Percentiles rank a stretch among this genome's conserved stretches.
phyloP scores from a whole-genome alignment of 2,113 vertebrate genomes.

The Protobothrops mucrosquamatus region DNA sequence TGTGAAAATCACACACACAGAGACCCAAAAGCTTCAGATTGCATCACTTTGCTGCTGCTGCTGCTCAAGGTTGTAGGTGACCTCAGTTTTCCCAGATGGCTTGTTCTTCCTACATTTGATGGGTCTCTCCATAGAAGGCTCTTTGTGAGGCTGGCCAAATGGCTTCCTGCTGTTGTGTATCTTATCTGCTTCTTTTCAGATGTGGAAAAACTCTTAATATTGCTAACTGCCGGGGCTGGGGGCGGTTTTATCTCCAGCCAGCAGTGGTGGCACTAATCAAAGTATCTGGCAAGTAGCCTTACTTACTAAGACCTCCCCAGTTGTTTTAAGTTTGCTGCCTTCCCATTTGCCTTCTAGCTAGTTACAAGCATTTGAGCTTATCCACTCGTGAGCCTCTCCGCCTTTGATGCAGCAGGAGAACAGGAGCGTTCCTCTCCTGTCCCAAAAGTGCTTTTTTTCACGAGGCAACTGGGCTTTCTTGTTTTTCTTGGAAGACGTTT shows the following conservation, averaged over 20 bases:
- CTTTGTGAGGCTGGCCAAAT: constrained; percentile 51
- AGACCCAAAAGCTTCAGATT: constrained; percentile 21
- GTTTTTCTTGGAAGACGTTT: too few relatives aligned
- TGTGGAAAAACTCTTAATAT: constrained; percentile 48
- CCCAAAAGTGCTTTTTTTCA: too few relatives aligned
- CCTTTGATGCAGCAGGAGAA: background rate
- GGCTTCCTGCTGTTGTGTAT: constrained; percentile 65
- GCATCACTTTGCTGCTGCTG: constrained; percentile 24
- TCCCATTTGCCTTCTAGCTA: background rate
- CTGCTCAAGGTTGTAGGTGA: constrained; percentile 54
- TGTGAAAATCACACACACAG: constrained; percentile 29
- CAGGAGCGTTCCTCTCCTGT: background rate
- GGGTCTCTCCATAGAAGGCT: constrained; percentile 61
- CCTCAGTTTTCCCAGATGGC: constrained; percentile 68
- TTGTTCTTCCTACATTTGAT: constrained; percentile 60
- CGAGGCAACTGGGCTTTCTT: too few relatives aligned
- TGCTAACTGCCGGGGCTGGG: constrained; percentile 44
- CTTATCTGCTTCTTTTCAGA: constrained; percentile 49
- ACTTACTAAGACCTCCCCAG: background rate
- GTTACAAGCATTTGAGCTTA: background rate
- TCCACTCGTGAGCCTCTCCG: background rate
- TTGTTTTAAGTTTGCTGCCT: background rate
- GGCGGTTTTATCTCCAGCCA: constrained; percentile 40
- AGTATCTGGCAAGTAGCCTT: background rate
- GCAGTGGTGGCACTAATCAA: constrained; percentile 10